Evolutionary conservation across 2,888 invertebrate species (phyloP).

Genomic region (Apotomis turbidana): DNA sequence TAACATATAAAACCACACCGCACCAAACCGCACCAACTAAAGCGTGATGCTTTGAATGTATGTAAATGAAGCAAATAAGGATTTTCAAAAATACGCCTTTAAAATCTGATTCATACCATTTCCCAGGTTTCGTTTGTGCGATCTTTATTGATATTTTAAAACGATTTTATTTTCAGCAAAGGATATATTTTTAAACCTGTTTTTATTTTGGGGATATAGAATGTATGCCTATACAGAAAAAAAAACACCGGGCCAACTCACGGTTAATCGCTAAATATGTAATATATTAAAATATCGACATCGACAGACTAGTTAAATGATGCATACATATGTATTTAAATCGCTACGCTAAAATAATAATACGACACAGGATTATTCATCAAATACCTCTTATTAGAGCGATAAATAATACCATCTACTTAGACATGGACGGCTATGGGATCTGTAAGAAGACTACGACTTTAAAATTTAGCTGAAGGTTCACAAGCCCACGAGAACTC

Average conservation of each 20-base stretch:
- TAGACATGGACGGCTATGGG: slow-evolving; percentile 18
- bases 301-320: too few species aligned
- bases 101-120: not conserved
- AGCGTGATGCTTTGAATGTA: not conserved
- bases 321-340: too few species aligned
- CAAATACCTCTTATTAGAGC: not conserved
- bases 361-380: not conserved
- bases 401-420: slow-evolving; percentile 4
- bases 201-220: too few species aligned
- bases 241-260: too few species aligned
- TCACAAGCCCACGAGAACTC: not conserved
- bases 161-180: too few species aligned
- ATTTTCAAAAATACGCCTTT: not conserved
- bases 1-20: not conserved
- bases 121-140: not conserved
- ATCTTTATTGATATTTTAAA: not conserved
- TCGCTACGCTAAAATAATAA: too few species aligned
- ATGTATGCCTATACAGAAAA: too few species aligned
- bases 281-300: too few species aligned
- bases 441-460: slow-evolving; percentile 13
- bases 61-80: not conserved
- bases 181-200: too few species aligned
- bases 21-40: too few species aligned
- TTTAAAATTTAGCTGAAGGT: slow-evolving; percentile 23
- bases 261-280: too few species aligned